phyloP scores from a whole-genome alignment of 1,140 invertebrate species.

The Ceratosolen solmsi region DNA sequence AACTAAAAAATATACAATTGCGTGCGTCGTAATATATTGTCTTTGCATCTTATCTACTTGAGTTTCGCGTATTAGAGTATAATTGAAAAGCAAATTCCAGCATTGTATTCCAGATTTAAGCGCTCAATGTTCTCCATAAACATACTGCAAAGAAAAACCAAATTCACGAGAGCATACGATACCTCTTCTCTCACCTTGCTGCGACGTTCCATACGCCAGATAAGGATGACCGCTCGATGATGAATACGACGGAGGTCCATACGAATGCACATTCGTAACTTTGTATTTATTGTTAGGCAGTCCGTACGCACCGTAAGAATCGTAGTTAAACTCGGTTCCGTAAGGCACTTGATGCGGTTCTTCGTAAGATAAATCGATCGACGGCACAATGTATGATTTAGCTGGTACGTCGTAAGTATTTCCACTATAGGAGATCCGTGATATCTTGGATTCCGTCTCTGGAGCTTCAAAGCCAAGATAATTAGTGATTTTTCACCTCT shows the following conservation, averaged over 20 bases:
- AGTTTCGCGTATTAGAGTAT: no score
- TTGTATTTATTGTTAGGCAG: conserved; percentile 48
- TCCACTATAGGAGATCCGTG: conserved; percentile 21
- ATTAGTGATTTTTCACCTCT: neutral
- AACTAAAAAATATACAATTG: no score
- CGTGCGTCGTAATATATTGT: no score
- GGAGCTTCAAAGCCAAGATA: neutral
- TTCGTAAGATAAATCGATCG: neutral
- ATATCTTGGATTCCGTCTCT: conserved; percentile 23
- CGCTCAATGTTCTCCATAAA: neutral
- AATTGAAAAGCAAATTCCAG: no score
- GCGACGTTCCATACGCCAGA: conserved; percentile 52
- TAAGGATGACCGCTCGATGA: neutral
- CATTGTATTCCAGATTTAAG: neutral
- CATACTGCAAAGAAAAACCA: conserved; percentile 22
- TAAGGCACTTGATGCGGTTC: conserved; percentile 61
- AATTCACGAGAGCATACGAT: conserved; percentile 51
- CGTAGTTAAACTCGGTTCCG: conserved; percentile 51
- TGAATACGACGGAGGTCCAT: conserved; percentile 18
- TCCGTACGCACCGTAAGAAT: conserved; percentile 56
- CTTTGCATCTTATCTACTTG: no score
- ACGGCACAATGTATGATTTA: neutral
- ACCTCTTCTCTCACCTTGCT: conserved; percentile 66
- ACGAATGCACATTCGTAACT: conserved; percentile 13
- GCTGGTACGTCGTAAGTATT: neutral